Percentiles rank a stretch among this genome's conserved stretches.
Evolutionary conservation across 2,888 invertebrate species (phyloP).

Genomic region (Clivina fossor): DNA sequence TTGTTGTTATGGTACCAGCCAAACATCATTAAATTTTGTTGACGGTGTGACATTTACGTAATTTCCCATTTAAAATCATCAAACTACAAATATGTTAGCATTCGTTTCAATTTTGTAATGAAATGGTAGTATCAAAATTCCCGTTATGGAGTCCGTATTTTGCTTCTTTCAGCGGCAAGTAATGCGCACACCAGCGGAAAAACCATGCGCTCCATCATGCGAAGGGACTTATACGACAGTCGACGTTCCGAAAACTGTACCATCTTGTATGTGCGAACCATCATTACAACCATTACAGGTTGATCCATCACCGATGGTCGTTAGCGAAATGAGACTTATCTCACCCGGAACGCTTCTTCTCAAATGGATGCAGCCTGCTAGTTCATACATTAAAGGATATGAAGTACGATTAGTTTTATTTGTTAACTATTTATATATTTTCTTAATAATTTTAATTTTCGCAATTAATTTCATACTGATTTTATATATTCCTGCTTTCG

Average conservation of each 20-base stretch:
- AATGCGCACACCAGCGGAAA: slow-evolving; percentile 27
- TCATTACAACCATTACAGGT: background rate
- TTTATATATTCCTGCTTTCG: too few relatives aligned
- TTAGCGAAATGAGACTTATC: slow-evolving; percentile 41
- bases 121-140: slow-evolving; percentile 2
- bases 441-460: background rate
- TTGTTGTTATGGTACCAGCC: slow-evolving; percentile 5
- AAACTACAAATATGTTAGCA: too few relatives aligned
- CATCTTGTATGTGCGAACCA: background rate
- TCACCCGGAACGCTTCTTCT: slow-evolving; percentile 41
- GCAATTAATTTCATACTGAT: slow-evolving; percentile 1
- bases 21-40: too few relatives aligned
- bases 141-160: slow-evolving; percentile 21
- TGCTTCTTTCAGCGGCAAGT: slow-evolving; percentile 31
- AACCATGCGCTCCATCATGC: slow-evolving; percentile 11
- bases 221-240: too few relatives aligned
- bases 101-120: too few relatives aligned
- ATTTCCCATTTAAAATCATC: too few relatives aligned
- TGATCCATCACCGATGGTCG: slow-evolving; percentile 35
- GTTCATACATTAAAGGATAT: slow-evolving; percentile 40
- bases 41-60: too few relatives aligned
- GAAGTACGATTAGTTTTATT: slow-evolving; percentile 38
- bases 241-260: background rate
- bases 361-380: slow-evolving; percentile 41
- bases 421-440: background rate